Evolutionary conservation across 2,888 invertebrate genomes (phyloP), one percentile per base, ranked within the genome.

Genomic region (Disparrhopalites patrizii): DNA sequence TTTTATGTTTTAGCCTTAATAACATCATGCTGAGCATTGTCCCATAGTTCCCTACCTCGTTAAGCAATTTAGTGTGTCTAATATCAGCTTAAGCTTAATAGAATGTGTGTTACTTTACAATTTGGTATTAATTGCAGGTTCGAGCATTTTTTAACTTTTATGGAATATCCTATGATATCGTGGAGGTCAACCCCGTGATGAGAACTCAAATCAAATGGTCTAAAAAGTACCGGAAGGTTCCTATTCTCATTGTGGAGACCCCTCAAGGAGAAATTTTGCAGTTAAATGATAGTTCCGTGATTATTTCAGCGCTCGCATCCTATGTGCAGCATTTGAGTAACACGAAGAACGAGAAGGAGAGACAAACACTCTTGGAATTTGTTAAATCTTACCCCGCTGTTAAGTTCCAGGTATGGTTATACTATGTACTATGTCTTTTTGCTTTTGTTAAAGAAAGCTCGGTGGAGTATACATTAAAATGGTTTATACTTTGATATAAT

Each of bases 121-220:
- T 15, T 51, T 3, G 4, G 15, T 20, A 23, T 20, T 23, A n/a
- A n/a, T n/a, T n/a, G n/a, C n/a, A 72, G 69, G 79, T 82, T 7
- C 84, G 96, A 67, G 89, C 93, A 0, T 91, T 89, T 79, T 82
- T 99, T 13, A 97, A 99, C 80, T 93, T 89, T 76, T 86, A 89
- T 79, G 96, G 97, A 1, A 85, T 98, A 65, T 91, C 92, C 0
- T 99, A 99, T 79, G 90, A 98, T 75, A 85, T 99, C 7, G 90
- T 99, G 2, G 98, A 99, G 82, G 98, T 99, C 0, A 95, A 99
- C 80, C 96, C 98, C 10, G 93, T 99, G 0, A 83, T 94, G 0
- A 84, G 93, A 23, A 89, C 89, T 75, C 90, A 96, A 75, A 88
- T 96, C 64, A 91, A 90, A 78, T 98, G 97, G 93, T 92, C 96